phyloP scores from a whole-genome alignment of 1,140 invertebrate genomes.

The Trichomalopsis sarcophagae region DNA sequence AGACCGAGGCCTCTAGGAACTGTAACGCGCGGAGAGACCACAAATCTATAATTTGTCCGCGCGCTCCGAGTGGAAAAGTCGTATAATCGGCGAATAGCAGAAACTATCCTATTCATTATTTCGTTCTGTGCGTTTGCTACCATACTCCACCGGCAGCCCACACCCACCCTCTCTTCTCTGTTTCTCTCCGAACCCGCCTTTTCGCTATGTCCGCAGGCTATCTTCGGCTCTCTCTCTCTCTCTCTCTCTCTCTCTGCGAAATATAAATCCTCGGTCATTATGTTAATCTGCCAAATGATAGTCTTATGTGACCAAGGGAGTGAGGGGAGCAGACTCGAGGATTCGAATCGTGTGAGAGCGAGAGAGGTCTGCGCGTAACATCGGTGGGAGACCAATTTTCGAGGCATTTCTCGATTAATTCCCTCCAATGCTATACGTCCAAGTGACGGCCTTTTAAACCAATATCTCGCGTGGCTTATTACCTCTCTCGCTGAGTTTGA shows the following conservation, averaged over 20 bases:
- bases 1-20: neutral
- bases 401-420: conserved; percentile 9
- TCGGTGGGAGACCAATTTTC: conserved; percentile 28
- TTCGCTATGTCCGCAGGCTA: conserved; percentile 36
- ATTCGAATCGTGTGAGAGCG: conserved; percentile 32
- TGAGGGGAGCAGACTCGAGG: neutral
- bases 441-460: neutral
- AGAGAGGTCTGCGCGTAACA: conserved; percentile 9
- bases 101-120: conserved; percentile 76
- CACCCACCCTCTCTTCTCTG: conserved; percentile 47
- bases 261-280: conserved; percentile 74
- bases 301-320: conserved; percentile 50
- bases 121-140: conserved; percentile 74
- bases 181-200: conserved; percentile 42
- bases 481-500: neutral
- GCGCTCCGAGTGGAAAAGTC: conserved; percentile 50
- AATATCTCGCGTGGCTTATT: neutral
- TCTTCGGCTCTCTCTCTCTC: conserved; percentile 35
- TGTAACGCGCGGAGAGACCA: conserved; percentile 57
- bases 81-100: conserved; percentile 75
- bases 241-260: conserved; percentile 53
- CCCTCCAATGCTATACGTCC: neutral
- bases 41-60: conserved; percentile 74
- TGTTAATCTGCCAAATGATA: conserved; percentile 74
- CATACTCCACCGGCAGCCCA: conserved; percentile 37